Evolutionary conservation across 2,888 invertebrate species (phyloP).

Genomic region (Timandra comae): DNA sequence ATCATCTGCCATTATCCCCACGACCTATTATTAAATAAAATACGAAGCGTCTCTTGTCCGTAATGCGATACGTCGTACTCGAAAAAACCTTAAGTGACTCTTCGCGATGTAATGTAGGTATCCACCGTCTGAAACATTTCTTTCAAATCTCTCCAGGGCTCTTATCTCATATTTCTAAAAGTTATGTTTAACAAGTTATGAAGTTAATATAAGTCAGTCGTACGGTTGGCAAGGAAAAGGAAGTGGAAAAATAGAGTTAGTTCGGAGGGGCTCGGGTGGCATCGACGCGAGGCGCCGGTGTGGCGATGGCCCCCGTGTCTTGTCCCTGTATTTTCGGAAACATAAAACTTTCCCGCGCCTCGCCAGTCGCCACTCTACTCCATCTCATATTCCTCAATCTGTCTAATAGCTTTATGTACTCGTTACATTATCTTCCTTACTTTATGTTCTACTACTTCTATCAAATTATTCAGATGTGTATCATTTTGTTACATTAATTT

Average conservation of each 20-base stretch:
- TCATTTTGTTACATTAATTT: too few species aligned
- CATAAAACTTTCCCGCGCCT: constrained; percentile 33
- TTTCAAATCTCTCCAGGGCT: constrained; percentile 51
- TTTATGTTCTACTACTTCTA: too few species aligned
- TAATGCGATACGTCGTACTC: constrained; percentile 37
- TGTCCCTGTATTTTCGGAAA: constrained; percentile 26
- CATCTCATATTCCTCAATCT: constrained; percentile 27
- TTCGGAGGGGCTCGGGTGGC: constrained; percentile 41
- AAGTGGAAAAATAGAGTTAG: constrained; percentile 59
- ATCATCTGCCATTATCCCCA: constrained; percentile 32
- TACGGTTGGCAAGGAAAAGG: constrained; percentile 49
- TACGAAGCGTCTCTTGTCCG: constrained; percentile 32
- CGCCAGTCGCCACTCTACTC: constrained; percentile 16
- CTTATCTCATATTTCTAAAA: constrained; percentile 62
- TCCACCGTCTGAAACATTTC: constrained; percentile 37
- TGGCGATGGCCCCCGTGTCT: constrained; percentile 30
- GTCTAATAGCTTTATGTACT: constrained; percentile 13
- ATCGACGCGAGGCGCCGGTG: constrained; percentile 50
- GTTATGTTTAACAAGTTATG: constrained; percentile 66
- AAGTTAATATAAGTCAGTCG: constrained; percentile 64
- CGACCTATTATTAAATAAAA: constrained; percentile 45
- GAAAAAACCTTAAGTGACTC: constrained; percentile 37
- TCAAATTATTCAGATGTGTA: too few species aligned
- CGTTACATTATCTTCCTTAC: constrained; percentile 8
- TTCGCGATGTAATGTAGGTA: constrained; percentile 35